Base-by-base conservation (phyloP, 1,140 invertebrate genomes). In the Macrobrachium nipponense region DNA sequence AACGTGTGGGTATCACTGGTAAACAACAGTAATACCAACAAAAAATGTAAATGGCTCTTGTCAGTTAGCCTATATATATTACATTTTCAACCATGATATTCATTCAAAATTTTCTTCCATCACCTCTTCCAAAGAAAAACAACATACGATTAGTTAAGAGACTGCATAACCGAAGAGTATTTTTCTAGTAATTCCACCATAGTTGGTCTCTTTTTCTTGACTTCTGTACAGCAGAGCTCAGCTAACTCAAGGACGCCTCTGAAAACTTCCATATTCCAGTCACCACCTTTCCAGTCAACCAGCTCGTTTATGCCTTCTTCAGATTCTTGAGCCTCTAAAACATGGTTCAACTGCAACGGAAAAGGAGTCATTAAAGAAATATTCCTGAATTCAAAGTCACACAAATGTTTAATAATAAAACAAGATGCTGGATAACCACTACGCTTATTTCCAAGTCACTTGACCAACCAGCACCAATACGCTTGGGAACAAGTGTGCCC, bases 131-230 rank as follows among this genome's bases (percentile, higher is more conserved):
- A 68, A 20, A 20, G 5, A 14, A 18, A 68, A n/a, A 12, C 12
- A 23, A 23, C 8, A 68, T 12, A 12, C 0, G 7, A 51, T 51
- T 51, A 51, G 51, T 51, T 68, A n/a, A 68, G 4, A 12, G n/a
- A 68, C 15, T 20, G 2, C 4, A 68, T 68, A 68, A 68, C 5
- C 17, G 62, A 59, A 3, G 58, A 68, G 61, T 80, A 86, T n/a
- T 86, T 51, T 23, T 77, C 23, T n/a, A 88, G 76, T 6, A 89
- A 83, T 70, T 89, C 80, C 17, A 78, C 86, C 90, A 90, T 90
- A n/a, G 87, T 87, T 14, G 90, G 90, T 66, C 90, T 70, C n/a
- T 85, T 84, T 64, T 87, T 90, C 82, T 89, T 90, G 62, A 85
- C 64, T 43, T 90, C 88, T 43, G 88, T 89, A 64, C 90, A 89